Base-by-base conservation (phyloP, 1,140 invertebrate species). In the Pollicipes pollicipes region DNA sequence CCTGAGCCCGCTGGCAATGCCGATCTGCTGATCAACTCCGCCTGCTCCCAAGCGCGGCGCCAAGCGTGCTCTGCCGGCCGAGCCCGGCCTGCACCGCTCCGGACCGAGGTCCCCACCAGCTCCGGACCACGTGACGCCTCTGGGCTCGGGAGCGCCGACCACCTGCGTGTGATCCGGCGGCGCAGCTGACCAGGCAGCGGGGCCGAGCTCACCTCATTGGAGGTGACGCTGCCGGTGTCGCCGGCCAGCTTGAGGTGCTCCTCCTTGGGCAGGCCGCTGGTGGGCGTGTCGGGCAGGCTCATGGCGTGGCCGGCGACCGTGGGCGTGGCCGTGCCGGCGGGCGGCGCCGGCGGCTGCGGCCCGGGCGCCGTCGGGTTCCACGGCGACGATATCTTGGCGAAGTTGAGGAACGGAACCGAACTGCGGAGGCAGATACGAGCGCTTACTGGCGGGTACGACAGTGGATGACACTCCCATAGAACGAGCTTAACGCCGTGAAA, bases 81-180 rank as follows among this genome's bases (percentile, higher is more conserved):
- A n/a, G n/a, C n/a, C n/a, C n/a, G n/a, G n/a, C n/a, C n/a, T n/a
- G n/a, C n/a, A n/a, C n/a, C n/a, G n/a, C n/a, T n/a, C n/a, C n/a
- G n/a, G n/a, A n/a, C n/a, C n/a, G n/a, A n/a, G 90, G 89, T 6
- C 35, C 35, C 6, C 35, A 35, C 6, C 35, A 35, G 35, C 35
- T 35, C 35, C 17, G 35, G 6, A 35, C 6, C 17, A 17, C 35
- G 6, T 6, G 35, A 35, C 35, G 17, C n/a, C n/a, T n/a, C 35
- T 6, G 35, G 35, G 6, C 35, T 17, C 6, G 35, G 35, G 35
- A 6, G 35, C 6, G 35, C 35, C 35, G 17, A 35, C 35, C 6
- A 6, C 35, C 6, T 8, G 35, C 35, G 35, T 6, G 6, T 17
- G 35, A 35, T 8, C 35, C 35, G 35, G 35, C 35, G 6, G 17